Conservation (phyloP, 2,797 vertebrate genomes). For the Crocodylus rhombifer region DNA sequence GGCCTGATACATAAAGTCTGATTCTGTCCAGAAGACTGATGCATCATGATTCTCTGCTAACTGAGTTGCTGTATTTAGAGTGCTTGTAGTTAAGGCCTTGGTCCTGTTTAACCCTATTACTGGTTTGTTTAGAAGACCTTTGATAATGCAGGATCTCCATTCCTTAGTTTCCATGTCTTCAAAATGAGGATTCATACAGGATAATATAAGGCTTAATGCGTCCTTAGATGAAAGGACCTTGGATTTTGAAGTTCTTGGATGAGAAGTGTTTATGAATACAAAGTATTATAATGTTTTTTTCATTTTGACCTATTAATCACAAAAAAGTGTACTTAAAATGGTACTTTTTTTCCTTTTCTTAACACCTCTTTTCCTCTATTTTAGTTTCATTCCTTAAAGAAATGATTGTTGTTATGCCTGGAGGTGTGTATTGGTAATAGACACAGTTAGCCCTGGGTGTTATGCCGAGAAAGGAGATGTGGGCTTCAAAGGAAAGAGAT, state of each 20-base stretch:
- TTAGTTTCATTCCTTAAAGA: neutral
- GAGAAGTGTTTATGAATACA: neutral
- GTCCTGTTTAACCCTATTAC: neutral
- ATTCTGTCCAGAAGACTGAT: fast-evolving
- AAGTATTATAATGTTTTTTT: neutral
- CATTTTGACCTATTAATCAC: neutral
- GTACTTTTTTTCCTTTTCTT: neutral
- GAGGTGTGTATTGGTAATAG: neutral
- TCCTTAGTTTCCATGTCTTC: neutral
- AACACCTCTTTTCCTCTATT: neutral
- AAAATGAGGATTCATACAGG: neutral
- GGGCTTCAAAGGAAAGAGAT: neutral
- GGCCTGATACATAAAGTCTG: neutral
- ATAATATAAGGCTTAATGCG: neutral
- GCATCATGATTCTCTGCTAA: neutral
- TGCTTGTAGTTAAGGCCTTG: neutral
- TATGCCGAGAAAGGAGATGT: neutral
- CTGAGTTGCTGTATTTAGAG: neutral
- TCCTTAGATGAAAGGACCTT: too few species aligned
- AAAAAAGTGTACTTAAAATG: neutral
- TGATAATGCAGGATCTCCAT: neutral
- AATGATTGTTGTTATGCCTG: neutral
- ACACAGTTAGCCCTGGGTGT: neutral
- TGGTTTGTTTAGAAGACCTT: neutral
- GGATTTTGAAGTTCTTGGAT: neutral